A percentile compares a stretch with the other conserved stretches of the same genome.
Conservation (phyloP, 1,140 invertebrate genomes). For the Dinoponera quadriceps region DNA sequence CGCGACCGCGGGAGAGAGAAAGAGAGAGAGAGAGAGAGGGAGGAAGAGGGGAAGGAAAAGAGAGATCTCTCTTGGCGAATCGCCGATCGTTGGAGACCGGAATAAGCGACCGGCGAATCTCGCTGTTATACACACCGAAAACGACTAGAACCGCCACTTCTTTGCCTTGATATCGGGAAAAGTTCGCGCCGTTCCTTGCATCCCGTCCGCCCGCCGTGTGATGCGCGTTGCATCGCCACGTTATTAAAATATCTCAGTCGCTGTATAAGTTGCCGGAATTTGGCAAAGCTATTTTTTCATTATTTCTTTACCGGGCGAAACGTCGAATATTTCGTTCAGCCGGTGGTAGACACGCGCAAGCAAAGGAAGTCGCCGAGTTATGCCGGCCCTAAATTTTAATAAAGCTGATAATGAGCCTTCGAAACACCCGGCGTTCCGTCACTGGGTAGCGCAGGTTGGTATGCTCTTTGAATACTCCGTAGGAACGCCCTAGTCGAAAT, state of each 20-base stretch:
- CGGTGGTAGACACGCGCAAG: too few relatives aligned
- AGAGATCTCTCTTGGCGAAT: too few relatives aligned
- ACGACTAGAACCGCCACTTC: background rate
- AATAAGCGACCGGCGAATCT: too few relatives aligned
- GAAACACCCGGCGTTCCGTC: background rate
- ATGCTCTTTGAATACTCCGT: background rate
- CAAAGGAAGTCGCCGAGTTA: conserved; percentile 58
- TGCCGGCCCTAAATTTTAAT: conserved; percentile 35
- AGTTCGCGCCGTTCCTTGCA: background rate
- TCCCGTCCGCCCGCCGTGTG: too few relatives aligned
- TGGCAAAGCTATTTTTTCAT: background rate
- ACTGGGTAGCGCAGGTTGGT: background rate
- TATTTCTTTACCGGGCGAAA: background rate
- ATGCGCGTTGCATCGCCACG: background rate
- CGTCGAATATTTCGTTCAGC: conserved; percentile 3
- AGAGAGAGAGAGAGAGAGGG: background rate
- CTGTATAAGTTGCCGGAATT: background rate
- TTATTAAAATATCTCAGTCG: conserved; percentile 9
- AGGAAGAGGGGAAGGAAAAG: too few relatives aligned
- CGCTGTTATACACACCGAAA: too few relatives aligned
- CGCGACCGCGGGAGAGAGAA: too few relatives aligned
- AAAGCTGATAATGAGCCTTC: conserved; percentile 52
- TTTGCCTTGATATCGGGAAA: background rate
- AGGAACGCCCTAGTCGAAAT: too few relatives aligned
- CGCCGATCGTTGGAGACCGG: too few relatives aligned